Evolutionary conservation across 2,797 vertebrate species (phyloP).

Genomic region (Fringilla coelebs): DNA sequence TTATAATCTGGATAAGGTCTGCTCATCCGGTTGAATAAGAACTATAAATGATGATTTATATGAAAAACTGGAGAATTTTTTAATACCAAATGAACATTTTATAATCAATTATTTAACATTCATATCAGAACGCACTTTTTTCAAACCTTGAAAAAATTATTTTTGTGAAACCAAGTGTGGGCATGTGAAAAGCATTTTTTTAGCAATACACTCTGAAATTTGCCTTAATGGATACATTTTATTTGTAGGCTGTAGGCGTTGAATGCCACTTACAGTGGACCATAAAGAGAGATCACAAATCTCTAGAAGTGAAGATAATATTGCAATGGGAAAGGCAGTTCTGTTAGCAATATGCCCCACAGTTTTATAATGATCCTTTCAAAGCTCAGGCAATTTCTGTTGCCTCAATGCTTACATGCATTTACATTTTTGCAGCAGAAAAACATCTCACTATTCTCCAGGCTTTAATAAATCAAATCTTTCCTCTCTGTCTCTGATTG

Average conservation of each 20-base stretch:
- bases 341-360: background rate
- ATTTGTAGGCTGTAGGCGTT: background rate
- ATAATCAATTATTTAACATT: background rate
- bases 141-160: background rate
- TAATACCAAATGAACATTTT: background rate
- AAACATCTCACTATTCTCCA: background rate
- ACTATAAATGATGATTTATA: background rate
- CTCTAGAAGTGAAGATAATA: background rate
- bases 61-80: background rate
- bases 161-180: background rate
- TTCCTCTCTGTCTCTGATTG: background rate
- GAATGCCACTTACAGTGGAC: background rate
- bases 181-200: background rate
- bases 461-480: background rate
- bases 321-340: background rate
- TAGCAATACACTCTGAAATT: background rate
- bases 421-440: background rate
- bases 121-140: background rate
- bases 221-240: background rate
- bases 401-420: background rate
- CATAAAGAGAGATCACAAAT: background rate
- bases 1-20: background rate
- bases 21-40: background rate
- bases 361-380: background rate
- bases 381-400: background rate